These are phyloP conservation scores for Corythaixoides concolor DNA, from an alignment of 2,113 vertebrate species.

Conservation along the genomic window DNA sequence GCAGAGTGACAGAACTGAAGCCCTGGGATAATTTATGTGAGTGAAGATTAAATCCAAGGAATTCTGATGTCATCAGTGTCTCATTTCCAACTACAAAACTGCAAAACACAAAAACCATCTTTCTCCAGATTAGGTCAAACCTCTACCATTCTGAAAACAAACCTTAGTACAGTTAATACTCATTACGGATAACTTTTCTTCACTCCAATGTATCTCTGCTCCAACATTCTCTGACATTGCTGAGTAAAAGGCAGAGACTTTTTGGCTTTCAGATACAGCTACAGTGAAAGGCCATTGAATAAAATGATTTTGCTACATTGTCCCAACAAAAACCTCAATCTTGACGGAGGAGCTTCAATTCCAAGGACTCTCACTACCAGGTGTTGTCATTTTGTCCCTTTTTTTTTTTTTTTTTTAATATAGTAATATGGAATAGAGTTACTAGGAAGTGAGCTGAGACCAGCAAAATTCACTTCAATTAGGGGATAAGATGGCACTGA, in stretches of 20 bases:
- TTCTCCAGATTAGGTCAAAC: background rate
- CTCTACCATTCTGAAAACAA: background rate
- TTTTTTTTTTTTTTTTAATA: background rate
- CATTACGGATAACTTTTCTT: background rate
- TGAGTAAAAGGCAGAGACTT: background rate
- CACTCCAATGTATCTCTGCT: background rate
- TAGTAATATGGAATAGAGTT: slow-evolving; percentile 16
- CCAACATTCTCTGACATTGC: background rate
- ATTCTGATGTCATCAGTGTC: background rate
- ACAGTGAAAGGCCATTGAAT: background rate
- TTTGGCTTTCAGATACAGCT: background rate
- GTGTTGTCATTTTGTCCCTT: slow-evolving; percentile 15
- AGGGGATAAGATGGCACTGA: background rate
- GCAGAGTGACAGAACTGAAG: background rate
- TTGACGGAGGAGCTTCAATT: slow-evolving; percentile 39
- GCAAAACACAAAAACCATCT: background rate
- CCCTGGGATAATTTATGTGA: background rate
- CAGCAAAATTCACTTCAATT: slow-evolving; percentile 53
- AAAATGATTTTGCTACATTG: slow-evolving; percentile 25
- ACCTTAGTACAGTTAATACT: background rate
- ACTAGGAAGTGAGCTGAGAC: slow-evolving; percentile 28
- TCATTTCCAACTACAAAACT: background rate
- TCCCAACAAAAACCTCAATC: slow-evolving; percentile 37
- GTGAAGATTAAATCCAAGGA: background rate
- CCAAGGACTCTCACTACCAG: slow-evolving; percentile 23